phyloP scores from a whole-genome alignment of 1,140 invertebrate species.

The Plodia interpunctella region DNA sequence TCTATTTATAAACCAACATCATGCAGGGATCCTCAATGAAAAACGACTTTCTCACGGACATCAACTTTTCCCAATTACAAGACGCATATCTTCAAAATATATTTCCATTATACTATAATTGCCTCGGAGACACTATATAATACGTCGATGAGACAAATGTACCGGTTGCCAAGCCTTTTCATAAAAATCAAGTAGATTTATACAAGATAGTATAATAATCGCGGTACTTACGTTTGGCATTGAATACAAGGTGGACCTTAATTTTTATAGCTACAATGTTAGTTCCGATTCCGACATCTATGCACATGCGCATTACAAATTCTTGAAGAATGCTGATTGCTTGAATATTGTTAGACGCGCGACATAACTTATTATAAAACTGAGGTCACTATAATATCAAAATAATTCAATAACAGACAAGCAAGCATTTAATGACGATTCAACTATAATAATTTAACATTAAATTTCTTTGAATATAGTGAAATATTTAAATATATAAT shows the following conservation, averaged over 20 bases:
- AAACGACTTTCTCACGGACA: background rate
- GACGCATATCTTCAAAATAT: too few species aligned
- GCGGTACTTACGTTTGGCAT: background rate
- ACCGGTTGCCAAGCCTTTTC: background rate
- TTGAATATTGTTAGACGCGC: background rate
- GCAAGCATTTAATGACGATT: background rate
- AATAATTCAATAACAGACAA: background rate
- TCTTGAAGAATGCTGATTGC: background rate
- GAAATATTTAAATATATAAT: background rate
- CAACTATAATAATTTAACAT: background rate
- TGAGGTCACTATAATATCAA: background rate
- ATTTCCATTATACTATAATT: background rate
- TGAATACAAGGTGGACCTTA: conserved; percentile 4
- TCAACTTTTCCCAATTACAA: too few species aligned
- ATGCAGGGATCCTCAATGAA: background rate
- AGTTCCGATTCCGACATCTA: conserved; percentile 4
- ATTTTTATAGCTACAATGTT: conserved; percentile 2
- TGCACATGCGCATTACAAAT: conserved; percentile 2
- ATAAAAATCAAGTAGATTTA: background rate
- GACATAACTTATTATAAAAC: background rate
- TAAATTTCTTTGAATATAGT: background rate
- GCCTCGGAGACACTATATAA: background rate
- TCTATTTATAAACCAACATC: too few species aligned
- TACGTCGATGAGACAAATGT: background rate
- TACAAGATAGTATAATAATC: background rate